Evolutionary conservation across 2,888 invertebrate species (phyloP).

Genomic region (Tubulanus polymorphus): DNA sequence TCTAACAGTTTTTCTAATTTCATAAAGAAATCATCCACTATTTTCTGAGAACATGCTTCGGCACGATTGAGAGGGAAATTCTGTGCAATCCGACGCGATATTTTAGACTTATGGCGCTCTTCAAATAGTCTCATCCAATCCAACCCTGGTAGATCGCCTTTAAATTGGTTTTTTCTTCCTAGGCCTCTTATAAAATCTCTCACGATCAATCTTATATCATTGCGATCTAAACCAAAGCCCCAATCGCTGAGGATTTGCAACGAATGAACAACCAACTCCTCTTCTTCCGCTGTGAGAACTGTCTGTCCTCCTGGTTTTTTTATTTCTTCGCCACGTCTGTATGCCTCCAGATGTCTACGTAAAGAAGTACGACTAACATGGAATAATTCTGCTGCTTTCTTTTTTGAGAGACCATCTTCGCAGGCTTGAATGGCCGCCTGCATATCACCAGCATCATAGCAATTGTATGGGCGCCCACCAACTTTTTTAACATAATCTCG

Average conservation of each 20-base stretch:
- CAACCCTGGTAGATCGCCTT: background rate
- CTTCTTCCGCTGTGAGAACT: background rate
- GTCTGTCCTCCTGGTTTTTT: background rate
- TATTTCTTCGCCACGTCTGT: no score
- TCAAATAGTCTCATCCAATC: slow-evolving; percentile 1
- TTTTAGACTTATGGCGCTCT: slow-evolving; percentile 8
- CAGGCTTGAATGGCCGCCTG: background rate
- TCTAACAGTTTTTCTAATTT: slow-evolving; percentile 11
- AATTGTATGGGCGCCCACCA: background rate
- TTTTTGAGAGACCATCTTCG: background rate
- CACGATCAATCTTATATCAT: background rate
- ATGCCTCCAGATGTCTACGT: background rate
- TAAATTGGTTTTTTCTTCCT: background rate
- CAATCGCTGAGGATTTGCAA: background rate
- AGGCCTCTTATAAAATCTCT: background rate
- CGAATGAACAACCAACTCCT: background rate
- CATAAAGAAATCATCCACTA: slow-evolving; percentile 12
- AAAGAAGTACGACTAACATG: background rate
- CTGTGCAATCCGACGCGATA: slow-evolving; percentile 12
- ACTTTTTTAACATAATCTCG: background rate
- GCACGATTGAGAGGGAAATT: slow-evolving; percentile 9
- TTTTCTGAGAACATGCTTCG: slow-evolving; percentile 11
- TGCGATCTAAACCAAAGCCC: background rate
- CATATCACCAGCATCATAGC: background rate
- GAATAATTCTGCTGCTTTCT: background rate